phyloP scores from a whole-genome alignment of 2,888 invertebrate species.

The Ormyrus nitidulus region DNA sequence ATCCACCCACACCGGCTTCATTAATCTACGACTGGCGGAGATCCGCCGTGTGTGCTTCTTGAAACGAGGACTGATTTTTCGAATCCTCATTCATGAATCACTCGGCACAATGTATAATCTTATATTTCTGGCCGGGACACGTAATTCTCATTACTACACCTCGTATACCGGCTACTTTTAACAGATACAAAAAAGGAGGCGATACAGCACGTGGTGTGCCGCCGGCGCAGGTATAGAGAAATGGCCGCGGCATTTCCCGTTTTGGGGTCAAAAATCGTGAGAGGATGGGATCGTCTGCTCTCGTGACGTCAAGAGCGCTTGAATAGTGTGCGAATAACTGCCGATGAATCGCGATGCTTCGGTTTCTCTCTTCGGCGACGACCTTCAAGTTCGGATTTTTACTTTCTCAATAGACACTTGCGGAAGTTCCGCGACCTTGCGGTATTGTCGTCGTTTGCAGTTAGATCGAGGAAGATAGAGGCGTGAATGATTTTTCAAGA shows the following conservation, averaged over 20 bases:
- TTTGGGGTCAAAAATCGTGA: constrained; percentile 30
- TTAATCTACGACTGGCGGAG: background rate
- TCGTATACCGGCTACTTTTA: too few relatives aligned
- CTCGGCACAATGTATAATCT: constrained; percentile 4
- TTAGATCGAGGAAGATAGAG: background rate
- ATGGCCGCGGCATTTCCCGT: background rate
- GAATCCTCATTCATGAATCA: constrained; percentile 29
- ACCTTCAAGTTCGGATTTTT: constrained; percentile 42
- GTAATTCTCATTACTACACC: constrained; percentile 9
- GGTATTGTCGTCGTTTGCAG: constrained; percentile 29
- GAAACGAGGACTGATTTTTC: background rate
- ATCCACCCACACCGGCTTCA: constrained; percentile 19
- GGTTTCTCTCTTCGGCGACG: constrained; percentile 21
- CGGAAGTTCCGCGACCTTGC: constrained; percentile 14
- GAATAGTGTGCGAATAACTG: background rate
- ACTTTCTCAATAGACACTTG: constrained; percentile 30
- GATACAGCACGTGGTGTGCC: too few relatives aligned
- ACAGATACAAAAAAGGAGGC: background rate
- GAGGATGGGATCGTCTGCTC: background rate
- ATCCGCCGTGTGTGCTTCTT: background rate
- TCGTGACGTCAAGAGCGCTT: constrained; percentile 10
- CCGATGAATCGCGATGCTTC: constrained; percentile 1
- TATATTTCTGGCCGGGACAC: constrained; percentile 27
- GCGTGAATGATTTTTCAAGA: background rate
- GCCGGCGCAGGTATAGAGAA: background rate